Base-by-base conservation (phyloP, 2,888 invertebrate species). In the Ceratothoa steindachneri region DNA sequence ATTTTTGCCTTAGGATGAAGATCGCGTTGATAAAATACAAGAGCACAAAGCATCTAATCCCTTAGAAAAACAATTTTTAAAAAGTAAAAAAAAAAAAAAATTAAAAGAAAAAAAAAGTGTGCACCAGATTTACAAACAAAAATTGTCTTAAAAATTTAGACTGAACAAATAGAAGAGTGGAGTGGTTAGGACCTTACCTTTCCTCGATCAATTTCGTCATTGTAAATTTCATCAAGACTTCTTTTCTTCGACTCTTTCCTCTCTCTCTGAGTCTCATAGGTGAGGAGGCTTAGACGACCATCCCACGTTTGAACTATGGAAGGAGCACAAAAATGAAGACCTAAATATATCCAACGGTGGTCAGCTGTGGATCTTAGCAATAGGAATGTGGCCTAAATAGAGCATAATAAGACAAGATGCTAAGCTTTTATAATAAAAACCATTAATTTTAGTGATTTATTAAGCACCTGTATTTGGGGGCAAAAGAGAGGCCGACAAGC, bases 271-370 rank as follows among this genome's bases (percentile, higher is more conserved):
- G 30, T 19, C 27, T 76, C 74, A 27, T 69, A 67, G 64, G 76
- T 74, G 22, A 64, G 27, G 15, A 29, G 52, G 28, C 79, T 74
- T 65, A 53, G 67, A 12, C 69, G 70, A 1, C 76, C 79, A 3
- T 55, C 68, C 79, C 79, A 79, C 9, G 74, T 70, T 27, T 70
- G 69, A 53, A 79, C 79, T 79, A 73, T 52, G 51, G 30, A 64
- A 69, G 31, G 28, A 12, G 28, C n/a, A 30, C 12, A 30, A 29
- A n/a, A 29, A 51, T 19, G n/a, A n/a, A n/a, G n/a, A n/a, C n/a
- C n/a, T n/a, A n/a, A n/a, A n/a, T n/a, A n/a, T n/a, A n/a, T n/a
- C n/a, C n/a, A n/a, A n/a, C n/a, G n/a, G n/a, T n/a, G n/a, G n/a
- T n/a, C n/a, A n/a, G n/a, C n/a, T n/a, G n/a, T n/a, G n/a, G n/a